Percentiles rank a stretch among this genome's conserved stretches.
phyloP scores from a whole-genome alignment of 1,140 invertebrate genomes.

The Solenopsis fugax region DNA sequence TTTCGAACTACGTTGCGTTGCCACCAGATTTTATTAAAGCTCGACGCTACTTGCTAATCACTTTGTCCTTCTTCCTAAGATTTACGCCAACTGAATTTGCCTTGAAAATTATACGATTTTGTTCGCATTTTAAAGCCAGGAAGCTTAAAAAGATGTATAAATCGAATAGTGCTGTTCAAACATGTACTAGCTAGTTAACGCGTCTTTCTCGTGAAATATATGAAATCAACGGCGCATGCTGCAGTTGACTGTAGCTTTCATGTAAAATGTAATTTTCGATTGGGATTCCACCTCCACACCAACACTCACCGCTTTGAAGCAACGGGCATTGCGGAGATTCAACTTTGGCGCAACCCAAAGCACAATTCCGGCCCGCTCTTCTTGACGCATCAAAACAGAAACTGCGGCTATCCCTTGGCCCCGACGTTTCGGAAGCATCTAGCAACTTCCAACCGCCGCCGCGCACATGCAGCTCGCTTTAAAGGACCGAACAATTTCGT shows the following conservation, averaged over 20 bases:
- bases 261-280: constrained; percentile 50
- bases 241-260: constrained; percentile 7
- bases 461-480: constrained; percentile 69
- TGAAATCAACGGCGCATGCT: not conserved
- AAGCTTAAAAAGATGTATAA: not conserved
- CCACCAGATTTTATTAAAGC: not conserved
- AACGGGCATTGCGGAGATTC: constrained; percentile 48
- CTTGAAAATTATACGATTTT: not conserved
- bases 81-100: not conserved
- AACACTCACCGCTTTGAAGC: constrained; percentile 39
- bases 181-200: no score
- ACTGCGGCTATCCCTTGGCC: constrained; percentile 51
- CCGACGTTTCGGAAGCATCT: constrained; percentile 61
- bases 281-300: not conserved
- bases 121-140: not conserved
- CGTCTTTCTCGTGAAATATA: not conserved
- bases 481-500: constrained; percentile 72
- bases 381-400: constrained; percentile 67
- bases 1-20: not conserved
- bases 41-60: constrained; percentile 6
- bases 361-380: constrained; percentile 44
- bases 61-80: not conserved
- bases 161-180: not conserved
- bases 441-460: constrained; percentile 70
- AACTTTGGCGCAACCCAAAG: constrained; percentile 68